Base-by-base conservation (phyloP, 2,113 vertebrate genomes). In the Chaenocephalus aceratus region DNA sequence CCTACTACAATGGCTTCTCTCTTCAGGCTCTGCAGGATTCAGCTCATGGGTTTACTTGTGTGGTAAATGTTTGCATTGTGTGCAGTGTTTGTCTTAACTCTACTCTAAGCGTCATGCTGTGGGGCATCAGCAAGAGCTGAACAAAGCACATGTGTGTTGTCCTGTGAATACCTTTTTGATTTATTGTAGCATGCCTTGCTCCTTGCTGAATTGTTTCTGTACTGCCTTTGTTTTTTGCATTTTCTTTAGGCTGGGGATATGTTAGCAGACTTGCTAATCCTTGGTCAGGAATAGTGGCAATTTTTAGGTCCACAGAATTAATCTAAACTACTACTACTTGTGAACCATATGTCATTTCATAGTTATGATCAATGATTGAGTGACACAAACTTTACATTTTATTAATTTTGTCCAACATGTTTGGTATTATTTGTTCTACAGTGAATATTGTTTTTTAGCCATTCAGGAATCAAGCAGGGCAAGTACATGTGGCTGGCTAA, bases 31-130 rank as follows among this genome's bases (percentile, higher is more conserved):
- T 73, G 94, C 96, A 93, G 95, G 94, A 92, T 96, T 96, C 96
- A 96, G 94, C 95, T 98, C 97, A 87, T 97, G 94, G 96, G 97
- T 98, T 95, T 99, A 98, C 96, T 96, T 99, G 83, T 98, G 97
- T 96, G 98, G 97, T 98, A 99, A 95, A 96, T 96, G 95, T 94
- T 80, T 92, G 89, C 92, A 89, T 91, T 94, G 93, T 44, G 90
- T 95, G 93, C 88, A 72, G 36, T 67, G 57, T 57, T 10, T 44
- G 5, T 41, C 7, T 58, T 44, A 2, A 3, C 14, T 54, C 8
- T 26, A 10, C 54, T 51, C 44, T 57, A 34, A 74, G 53, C 46
- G 61, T 11, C 26, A 77, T 69, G 78, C 70, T 79, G 56, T 84
- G 69, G 16, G 21, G 18, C 48, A 41, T 26, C 13, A 56, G 59